phyloP scores from a whole-genome alignment of 2,888 invertebrate genomes.

The Papilio elwesi region DNA sequence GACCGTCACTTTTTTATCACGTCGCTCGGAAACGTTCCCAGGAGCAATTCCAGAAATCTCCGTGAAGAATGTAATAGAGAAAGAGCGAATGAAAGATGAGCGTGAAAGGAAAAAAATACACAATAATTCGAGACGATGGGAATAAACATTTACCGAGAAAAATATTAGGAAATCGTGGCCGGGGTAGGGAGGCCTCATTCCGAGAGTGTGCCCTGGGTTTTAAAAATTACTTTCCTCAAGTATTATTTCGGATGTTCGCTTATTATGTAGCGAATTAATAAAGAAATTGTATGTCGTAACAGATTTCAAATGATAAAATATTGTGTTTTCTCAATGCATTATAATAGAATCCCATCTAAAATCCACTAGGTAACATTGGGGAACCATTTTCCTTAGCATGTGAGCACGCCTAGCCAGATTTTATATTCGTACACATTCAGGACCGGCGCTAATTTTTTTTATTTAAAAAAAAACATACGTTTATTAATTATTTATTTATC shows the following conservation, averaged over 20 bases:
- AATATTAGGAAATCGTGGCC: slow-evolving; percentile 39
- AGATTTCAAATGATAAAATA: background rate
- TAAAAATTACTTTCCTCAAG: slow-evolving; percentile 28
- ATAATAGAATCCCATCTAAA: slow-evolving; percentile 14
- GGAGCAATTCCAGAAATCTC: slow-evolving; percentile 54
- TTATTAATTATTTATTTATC: background rate
- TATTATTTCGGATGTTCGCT: slow-evolving; percentile 14
- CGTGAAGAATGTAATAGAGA: slow-evolving; percentile 61
- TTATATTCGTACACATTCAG: background rate
- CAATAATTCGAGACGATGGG: slow-evolving; percentile 51
- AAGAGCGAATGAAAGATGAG: slow-evolving; percentile 43
- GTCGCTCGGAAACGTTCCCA: slow-evolving; percentile 58
- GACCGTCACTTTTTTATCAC: slow-evolving; percentile 59
- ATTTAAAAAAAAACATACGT: background rate
- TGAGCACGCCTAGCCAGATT: background rate
- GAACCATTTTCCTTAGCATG: slow-evolving; percentile 9
- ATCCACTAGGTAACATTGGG: background rate
- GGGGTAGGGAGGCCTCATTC: slow-evolving; percentile 2
- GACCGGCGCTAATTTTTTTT: background rate
- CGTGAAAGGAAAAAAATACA: slow-evolving; percentile 45
- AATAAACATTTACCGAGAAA: slow-evolving; percentile 46
- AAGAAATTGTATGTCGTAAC: background rate
- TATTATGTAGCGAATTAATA: slow-evolving; percentile 12
- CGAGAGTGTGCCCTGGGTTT: slow-evolving; percentile 16
- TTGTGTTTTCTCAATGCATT: background rate